Evolutionary conservation across 2,113 vertebrate species (phyloP).

Genomic region (Mesitornis unicolor): DNA sequence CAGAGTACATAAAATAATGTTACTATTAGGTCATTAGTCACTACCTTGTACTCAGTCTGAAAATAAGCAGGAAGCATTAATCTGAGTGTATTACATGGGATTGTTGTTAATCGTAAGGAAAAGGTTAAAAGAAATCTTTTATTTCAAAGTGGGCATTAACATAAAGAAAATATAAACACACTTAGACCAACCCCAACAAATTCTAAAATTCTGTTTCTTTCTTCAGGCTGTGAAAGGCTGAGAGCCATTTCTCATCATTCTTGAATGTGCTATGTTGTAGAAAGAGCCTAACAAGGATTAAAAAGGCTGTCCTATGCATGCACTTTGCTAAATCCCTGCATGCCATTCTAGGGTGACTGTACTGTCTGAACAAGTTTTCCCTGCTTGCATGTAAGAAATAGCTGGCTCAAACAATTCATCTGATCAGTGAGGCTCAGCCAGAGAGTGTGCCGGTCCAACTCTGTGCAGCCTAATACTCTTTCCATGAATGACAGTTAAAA

Average conservation of each 20-base stretch:
- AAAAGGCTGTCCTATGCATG: constrained; percentile 53
- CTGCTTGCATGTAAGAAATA: constrained; percentile 68
- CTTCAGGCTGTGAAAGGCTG: not conserved
- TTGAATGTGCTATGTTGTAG: constrained; percentile 45
- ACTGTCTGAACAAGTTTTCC: constrained; percentile 67
- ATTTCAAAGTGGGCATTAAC: not conserved
- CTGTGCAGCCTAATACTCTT: constrained; percentile 49
- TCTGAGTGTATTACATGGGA: not conserved
- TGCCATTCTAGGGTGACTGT: constrained; percentile 47
- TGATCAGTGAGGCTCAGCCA: constrained; percentile 54
- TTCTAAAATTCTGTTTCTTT: constrained; percentile 4
- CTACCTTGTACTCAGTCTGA: constrained; percentile 36
- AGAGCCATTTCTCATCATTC: constrained; percentile 40
- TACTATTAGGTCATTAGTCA: constrained; percentile 56
- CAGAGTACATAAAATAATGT: constrained; percentile 33
- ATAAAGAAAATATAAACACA: constrained; percentile 26
- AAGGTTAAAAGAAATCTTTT: constrained; percentile 27
- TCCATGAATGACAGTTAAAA: constrained; percentile 55
- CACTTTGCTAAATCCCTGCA: constrained; percentile 64
- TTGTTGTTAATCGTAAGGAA: not conserved
- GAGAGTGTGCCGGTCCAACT: constrained; percentile 47
- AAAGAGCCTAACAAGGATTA: constrained; percentile 62
- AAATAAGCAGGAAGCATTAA: constrained; percentile 41
- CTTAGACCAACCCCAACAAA: not conserved
- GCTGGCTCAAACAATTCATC: constrained; percentile 63